Evolutionary conservation across 2,797 vertebrate genomes (phyloP), one percentile per base, ranked within the genome.

Genomic region (Tragopan temminckii): DNA sequence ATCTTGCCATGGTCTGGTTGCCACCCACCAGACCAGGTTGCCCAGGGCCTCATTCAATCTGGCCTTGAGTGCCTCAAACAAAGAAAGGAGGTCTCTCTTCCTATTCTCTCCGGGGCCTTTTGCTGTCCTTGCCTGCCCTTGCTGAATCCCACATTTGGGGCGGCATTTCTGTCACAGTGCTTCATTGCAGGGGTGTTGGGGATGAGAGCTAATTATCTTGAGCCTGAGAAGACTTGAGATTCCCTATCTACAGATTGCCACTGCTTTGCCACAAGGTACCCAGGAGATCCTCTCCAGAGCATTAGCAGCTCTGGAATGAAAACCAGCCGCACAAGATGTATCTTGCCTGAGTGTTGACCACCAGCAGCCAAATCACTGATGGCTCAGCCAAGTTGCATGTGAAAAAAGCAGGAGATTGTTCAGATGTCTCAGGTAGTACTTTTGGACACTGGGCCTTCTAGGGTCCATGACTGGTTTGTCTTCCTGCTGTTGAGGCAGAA

Each of bases 131-230:
- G 48, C 42, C 38, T 43, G 17, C 31, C 79, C 4, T 3, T 53
- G 19, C 23, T 16, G 33, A 70, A 62, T 36, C 23, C 13, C 31
- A 19, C 25, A 42, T 15, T 27, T 35, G 46, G 29, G 20, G 27
- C 35, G 13, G 21, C 66, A 38, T 11, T 72, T 19, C 31, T 94
- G 48, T 48, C 62, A 55, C 43, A 38, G 4, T 31, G 40, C 16
- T 67, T 84, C 4, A 3, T 27, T 20, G 5, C 33, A 35, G 46
- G 6, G 15, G 2, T 53, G 46, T 8, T 46, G n/a, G 27, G 15
- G 19, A 8, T 33, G 48, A 53, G 5, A 0, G 4, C 24, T 50
- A 24, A 59, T 55, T 55, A 31, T 16, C 25, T 53, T 0, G 0
- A 74, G 31, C 25, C 38, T 63, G 19, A 43, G 40, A 69, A 69